Conservation (phyloP, 1,140 invertebrate genomes). For the Thalassaphorura encarpata region DNA sequence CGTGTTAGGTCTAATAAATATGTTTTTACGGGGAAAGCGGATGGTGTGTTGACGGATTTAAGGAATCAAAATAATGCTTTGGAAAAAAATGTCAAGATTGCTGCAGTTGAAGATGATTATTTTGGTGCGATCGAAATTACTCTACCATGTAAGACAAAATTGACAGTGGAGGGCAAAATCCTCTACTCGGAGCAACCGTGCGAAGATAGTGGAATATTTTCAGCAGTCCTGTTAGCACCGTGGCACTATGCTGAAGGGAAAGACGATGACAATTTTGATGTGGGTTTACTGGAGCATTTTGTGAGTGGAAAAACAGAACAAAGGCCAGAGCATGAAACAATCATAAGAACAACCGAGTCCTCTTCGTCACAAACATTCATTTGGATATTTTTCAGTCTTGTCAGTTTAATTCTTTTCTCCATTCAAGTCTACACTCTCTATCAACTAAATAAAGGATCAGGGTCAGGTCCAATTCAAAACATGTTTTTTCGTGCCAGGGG, state of each 20-base stretch:
- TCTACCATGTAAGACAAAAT: background rate
- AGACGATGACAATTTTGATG: too few relatives aligned
- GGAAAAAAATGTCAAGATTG: too few relatives aligned
- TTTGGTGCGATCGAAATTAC: conserved; percentile 1
- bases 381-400: background rate
- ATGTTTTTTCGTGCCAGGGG: background rate
- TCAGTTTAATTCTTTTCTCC: background rate
- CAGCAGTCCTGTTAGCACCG: background rate
- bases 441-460: background rate
- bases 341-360: too few relatives aligned
- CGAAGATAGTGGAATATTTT: background rate
- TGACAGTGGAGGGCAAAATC: background rate
- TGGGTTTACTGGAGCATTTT: too few relatives aligned
- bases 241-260: too few relatives aligned
- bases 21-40: too few relatives aligned
- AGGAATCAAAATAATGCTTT: too few relatives aligned
- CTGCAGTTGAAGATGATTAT: too few relatives aligned
- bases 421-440: conserved; percentile 1
- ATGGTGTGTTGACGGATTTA: too few relatives aligned
- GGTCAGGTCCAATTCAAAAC: background rate
- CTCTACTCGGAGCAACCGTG: background rate
- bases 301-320: too few relatives aligned
- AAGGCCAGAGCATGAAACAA: too few relatives aligned
- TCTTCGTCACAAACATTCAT: background rate
- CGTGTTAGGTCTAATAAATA: background rate